Conservation (phyloP, 2,113 vertebrate genomes). For the Channa maculata region DNA sequence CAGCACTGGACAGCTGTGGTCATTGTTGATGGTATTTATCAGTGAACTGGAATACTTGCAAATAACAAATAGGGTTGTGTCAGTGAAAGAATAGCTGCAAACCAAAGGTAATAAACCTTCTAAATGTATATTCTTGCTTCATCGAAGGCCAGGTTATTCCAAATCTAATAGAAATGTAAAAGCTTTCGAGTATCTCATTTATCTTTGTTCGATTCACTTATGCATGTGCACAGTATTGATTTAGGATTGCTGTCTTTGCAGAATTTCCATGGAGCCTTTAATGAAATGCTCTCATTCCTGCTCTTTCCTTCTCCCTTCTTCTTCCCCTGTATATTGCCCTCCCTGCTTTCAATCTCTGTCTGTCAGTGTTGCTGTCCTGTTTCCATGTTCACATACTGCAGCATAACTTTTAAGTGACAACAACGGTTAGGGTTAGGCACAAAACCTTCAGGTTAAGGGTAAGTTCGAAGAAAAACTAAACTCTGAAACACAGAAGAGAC, state of each 20-base stretch:
- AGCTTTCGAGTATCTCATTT: conserved; percentile 33
- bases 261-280: conserved; percentile 50
- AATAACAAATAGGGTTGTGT: conserved; percentile 36
- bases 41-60: conserved; percentile 11
- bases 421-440: no score
- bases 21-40: conserved; percentile 5
- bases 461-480: no score
- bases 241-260: conserved; percentile 62
- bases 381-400: conserved; percentile 16
- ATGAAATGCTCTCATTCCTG: conserved; percentile 49
- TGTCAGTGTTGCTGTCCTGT: conserved; percentile 12
- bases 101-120: conserved; percentile 44
- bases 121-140: conserved; percentile 25
- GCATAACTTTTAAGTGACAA: no score
- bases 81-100: conserved; percentile 26
- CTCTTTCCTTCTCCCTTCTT: conserved; percentile 1
- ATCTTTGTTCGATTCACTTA: conserved; percentile 59
- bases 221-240: conserved; percentile 50
- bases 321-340: not conserved
- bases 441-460: no score
- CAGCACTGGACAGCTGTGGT: not conserved
- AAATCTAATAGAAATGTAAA: conserved; percentile 65
- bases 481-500: no score
- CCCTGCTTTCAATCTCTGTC: conserved; percentile 14
- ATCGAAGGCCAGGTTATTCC: conserved; percentile 23